Evolutionary conservation across 2,888 invertebrate genomes (phyloP), one percentile per base, ranked within the genome.

Genomic region (Prosopocoilus inquinatus): DNA sequence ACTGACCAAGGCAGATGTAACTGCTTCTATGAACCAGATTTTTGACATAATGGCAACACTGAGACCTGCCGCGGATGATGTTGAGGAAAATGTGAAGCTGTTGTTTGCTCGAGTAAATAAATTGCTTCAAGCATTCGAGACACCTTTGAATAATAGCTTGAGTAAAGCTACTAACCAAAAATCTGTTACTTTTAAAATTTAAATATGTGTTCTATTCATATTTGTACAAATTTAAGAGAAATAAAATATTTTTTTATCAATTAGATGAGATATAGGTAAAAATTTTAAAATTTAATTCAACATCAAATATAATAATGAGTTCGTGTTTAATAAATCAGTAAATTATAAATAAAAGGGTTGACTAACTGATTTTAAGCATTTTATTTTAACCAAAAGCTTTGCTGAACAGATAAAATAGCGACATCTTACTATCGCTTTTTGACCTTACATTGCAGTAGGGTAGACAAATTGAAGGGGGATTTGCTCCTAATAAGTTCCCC

Each of bases 21-120:
- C 66, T 33, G 56, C 65, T 5, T 65, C 70, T 0, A 71, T 77
- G 69, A 72, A 72, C 57, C 68, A 74, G 59, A 74, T 77, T 54
- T 75, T 74, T 61, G 67, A 72, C 35, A 63, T 68, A 3, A 64
- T 75, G 53, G 66, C 69, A 11, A 60, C 53, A 46, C 64, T 78
- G 44, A 64, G 74, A 54, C 72, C 75, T 4, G 55, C 67, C 4
- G 72, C 74, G 32, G 64, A 69, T 11, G 55, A 62, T 12, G 64
- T 66, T 53, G 76, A 77, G 51, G 75, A 75, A 58, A 68, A 72
- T 53, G 64, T 75, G 38, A 70, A 70, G 60, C 63, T 75, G 45
- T 60, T 74, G 43, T 77, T 71, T 67, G 76, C 75, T 2, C 71
- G 70, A 63, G 70, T 75, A 41, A 77, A 74, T 61, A 76, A 74